A percentile compares a stretch with the other conserved stretches of the same genome.
These are phyloP conservation scores for Pogonognathellus flavescens DNA, from an alignment of 1,140 invertebrate species.

Conservation along the genomic window DNA sequence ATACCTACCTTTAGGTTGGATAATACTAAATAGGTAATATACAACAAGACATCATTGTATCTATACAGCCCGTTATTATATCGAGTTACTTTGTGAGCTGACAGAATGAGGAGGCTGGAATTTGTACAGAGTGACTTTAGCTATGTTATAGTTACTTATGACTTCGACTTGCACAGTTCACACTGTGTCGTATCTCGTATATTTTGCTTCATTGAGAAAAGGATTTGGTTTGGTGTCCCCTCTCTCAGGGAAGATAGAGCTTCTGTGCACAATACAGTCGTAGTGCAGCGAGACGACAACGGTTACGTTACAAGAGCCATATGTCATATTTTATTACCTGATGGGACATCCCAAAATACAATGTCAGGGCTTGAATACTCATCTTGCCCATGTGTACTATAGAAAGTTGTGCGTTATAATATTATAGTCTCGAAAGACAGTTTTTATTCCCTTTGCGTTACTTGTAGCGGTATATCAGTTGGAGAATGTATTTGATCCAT, in stretches of 20 bases:
- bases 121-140: neutral
- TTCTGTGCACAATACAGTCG: neutral
- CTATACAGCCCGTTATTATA: slow-evolving; percentile 2
- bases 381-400: neutral
- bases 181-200: neutral
- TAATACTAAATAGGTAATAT: neutral
- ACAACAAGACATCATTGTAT: neutral
- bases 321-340: slow-evolving; percentile 49
- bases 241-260: neutral
- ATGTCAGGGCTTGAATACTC: slow-evolving; percentile 26
- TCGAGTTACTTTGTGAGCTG: neutral
- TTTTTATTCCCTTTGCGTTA: no score
- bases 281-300: neutral
- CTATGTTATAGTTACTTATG: neutral
- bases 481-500: no score
- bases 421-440: no score
- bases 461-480: no score
- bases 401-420: no score
- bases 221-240: slow-evolving; percentile 1
- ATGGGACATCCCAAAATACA: slow-evolving; percentile 15
- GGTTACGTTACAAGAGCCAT: slow-evolving; percentile 37
- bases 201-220: neutral
- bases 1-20: neutral
- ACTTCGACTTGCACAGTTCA: neutral
- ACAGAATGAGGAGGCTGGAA: slow-evolving; percentile 13